A percentile compares a stretch with the other conserved stretches of the same genome.
Evolutionary conservation across 2,113 vertebrate genomes (phyloP).

Genomic region (Pica pica): DNA sequence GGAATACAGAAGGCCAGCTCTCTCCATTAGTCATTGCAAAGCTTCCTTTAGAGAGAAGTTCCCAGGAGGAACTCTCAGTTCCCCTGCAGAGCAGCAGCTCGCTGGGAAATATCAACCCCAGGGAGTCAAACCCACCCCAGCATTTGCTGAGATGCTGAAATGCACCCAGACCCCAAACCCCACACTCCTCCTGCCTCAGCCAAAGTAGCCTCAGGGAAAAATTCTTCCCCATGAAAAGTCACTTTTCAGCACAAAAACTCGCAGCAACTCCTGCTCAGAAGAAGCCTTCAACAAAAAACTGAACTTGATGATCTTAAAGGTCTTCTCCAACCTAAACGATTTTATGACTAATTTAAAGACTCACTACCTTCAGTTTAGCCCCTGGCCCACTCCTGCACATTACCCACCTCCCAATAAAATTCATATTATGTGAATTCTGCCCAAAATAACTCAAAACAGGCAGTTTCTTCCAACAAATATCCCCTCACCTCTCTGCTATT

Average conservation of each 20-base stretch:
- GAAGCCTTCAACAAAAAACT: neutral
- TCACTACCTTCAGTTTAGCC: neutral
- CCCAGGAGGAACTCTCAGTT: neutral
- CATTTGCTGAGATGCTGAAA: neutral
- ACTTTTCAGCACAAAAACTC: neutral
- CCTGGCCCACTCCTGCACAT: neutral
- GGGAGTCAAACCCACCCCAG: neutral
- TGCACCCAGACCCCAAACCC: neutral
- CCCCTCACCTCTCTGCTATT: neutral
- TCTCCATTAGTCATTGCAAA: rapidly evolving
- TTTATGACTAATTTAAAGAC: neutral
- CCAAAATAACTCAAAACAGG: neutral
- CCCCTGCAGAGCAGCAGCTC: neutral
- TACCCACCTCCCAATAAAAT: rapidly evolving
- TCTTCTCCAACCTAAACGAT: neutral
- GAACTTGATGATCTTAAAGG: rapidly evolving
- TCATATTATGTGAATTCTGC: neutral
- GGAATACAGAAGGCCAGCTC: neutral
- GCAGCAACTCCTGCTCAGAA: neutral
- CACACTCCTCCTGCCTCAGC: neutral
- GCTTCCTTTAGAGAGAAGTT: neutral
- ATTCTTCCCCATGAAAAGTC: neutral
- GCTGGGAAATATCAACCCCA: rapidly evolving
- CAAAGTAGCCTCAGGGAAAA: neutral
- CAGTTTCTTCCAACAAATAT: rapidly evolving